Evolutionary conservation across 2,888 invertebrate species (phyloP), one percentile per base, ranked within the genome.

Genomic region (Drosophila testacea): DNA sequence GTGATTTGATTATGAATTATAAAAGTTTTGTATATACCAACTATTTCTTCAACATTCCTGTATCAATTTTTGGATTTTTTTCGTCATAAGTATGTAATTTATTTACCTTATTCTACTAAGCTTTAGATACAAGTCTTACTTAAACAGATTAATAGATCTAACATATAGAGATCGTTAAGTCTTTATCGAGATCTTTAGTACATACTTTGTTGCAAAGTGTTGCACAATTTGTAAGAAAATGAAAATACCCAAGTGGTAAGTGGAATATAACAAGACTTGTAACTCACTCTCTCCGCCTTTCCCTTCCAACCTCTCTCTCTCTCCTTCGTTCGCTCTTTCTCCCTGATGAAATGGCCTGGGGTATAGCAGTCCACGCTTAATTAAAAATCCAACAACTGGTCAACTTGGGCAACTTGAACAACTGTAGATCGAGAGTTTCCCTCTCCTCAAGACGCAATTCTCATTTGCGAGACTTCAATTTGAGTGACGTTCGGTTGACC

Each of bases 391-490:
- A 83, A 81, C 87, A 85, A 86, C 86, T 83, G 76, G 44, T 11
- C 52, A 63, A 48, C 46, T 16, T 32, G 42, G 16, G 22, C 48
- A 56, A 48, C 46, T 16, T 32, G 34, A 11, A n/a, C 48, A 56
- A 52, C 46, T 59, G 46, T 16, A 61, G 54, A 54, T 54, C 54
- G 27, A 54, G 11, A 32, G 16, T 54, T 41, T 34, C 6, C 28
- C 32, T 32, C 7, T 32, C 32, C 3, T 6, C 7, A 32, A 6
- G 55, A 48, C 60, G 69, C 76, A 78, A 75, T 80, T 86, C 85
- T 87, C 89, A 88, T 86, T 86, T 89, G 79, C 79, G 70, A 82
- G 75, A 81, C 88, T 81, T 87, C 89, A 87, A 84, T 79, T 81
- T 86, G 86, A 84, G 78, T 86, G 89, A 89, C 88, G 79, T 81